phyloP scores from a whole-genome alignment of 2,797 vertebrate species.

The Poecilia wingei region DNA sequence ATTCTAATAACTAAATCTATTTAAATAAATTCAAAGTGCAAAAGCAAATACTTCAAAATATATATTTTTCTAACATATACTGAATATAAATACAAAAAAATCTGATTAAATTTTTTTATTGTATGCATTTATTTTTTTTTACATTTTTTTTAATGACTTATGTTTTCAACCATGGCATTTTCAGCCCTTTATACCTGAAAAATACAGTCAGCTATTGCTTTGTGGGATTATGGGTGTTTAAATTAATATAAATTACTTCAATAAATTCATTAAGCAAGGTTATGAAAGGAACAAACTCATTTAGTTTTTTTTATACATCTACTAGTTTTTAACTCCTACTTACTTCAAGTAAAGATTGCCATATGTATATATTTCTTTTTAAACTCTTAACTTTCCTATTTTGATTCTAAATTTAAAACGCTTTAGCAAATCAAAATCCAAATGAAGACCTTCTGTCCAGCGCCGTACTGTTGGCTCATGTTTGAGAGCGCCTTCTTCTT shows the following conservation, averaged over 20 bases:
- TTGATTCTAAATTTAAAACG: too few species aligned
- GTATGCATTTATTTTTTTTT: background rate
- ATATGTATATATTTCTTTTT: too few species aligned
- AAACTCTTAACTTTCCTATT: background rate
- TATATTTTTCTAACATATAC: background rate
- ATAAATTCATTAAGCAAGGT: too few species aligned
- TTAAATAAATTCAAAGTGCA: background rate
- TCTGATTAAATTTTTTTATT: too few species aligned
- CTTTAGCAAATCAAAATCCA: background rate
- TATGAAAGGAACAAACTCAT: background rate
- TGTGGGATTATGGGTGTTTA: background rate
- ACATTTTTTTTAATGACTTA: background rate
- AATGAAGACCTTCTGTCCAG: conserved; percentile 88
- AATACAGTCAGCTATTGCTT: background rate
- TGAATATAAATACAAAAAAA: background rate
- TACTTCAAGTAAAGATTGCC: background rate
- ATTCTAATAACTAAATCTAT: background rate
- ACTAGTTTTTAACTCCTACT: background rate
- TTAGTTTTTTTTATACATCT: background rate
- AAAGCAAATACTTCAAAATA: background rate
- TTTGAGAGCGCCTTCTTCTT: conserved; percentile 97
- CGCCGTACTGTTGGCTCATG: conserved; percentile 91
- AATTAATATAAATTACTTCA: background rate
- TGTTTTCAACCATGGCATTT: background rate
- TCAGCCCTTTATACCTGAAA: background rate